Evolutionary conservation across 1,140 invertebrate species (phyloP).

Genomic region (Pseudomyrmex sp.): DNA sequence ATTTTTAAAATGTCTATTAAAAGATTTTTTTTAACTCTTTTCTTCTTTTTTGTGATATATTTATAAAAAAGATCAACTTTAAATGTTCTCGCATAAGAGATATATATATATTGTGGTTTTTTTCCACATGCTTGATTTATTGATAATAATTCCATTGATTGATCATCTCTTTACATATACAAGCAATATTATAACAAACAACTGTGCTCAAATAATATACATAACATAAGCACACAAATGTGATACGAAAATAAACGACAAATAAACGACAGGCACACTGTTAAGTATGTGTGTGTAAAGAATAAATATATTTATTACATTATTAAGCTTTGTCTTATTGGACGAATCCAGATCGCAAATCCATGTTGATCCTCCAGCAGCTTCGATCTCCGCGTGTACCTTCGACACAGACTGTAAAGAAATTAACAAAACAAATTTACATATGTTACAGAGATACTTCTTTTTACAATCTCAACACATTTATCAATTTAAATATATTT

Average conservation of each 20-base stretch:
- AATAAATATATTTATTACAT: slow-evolving; percentile 71
- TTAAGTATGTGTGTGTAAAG: background rate
- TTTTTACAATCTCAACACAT: too few relatives aligned
- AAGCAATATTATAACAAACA: background rate
- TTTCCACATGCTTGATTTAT: background rate
- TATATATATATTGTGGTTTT: background rate
- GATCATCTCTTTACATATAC: background rate
- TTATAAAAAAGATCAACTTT: background rate
- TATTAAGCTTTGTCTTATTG: slow-evolving; percentile 80
- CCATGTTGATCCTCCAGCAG: slow-evolving; percentile 67
- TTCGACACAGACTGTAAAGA: slow-evolving; percentile 80
- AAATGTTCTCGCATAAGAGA: too few relatives aligned
- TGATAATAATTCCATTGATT: background rate
- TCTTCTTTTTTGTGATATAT: background rate
- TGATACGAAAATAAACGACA: background rate
- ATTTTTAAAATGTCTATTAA: too few relatives aligned
- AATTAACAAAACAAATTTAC: slow-evolving; percentile 8
- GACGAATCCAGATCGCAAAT: slow-evolving; percentile 79
- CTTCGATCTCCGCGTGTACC: slow-evolving; percentile 72
- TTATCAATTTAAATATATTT: too few relatives aligned
- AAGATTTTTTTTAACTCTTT: too few relatives aligned
- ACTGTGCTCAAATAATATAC: background rate
- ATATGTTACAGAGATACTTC: background rate
- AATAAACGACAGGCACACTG: background rate
- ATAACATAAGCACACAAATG: background rate